These are phyloP conservation scores for Onychomys torridus DNA, from an alignment of 2,797 vertebrate genomes.

Conservation along the genomic window DNA sequence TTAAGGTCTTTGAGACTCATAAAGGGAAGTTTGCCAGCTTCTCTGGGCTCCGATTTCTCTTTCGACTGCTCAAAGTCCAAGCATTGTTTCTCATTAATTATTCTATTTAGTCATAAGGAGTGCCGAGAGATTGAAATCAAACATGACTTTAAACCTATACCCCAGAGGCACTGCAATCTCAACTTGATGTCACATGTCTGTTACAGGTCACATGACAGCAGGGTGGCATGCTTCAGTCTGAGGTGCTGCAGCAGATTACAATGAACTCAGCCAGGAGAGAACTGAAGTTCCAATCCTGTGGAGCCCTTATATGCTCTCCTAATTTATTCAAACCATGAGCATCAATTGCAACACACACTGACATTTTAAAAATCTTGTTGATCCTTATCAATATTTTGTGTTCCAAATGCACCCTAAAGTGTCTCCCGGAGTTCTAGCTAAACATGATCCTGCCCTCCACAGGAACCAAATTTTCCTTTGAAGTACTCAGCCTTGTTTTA, in stretches of 20 bases:
- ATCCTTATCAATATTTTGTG: not conserved
- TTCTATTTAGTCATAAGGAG: not conserved
- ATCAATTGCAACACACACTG: not conserved
- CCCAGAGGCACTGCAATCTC: not conserved
- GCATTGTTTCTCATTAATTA: not conserved
- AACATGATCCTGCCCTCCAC: not conserved
- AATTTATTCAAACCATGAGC: not conserved
- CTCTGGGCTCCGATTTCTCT: not conserved
- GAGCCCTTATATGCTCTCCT: not conserved
- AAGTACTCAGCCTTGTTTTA: not conserved
- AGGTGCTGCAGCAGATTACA: not conserved
- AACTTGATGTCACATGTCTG: not conserved
- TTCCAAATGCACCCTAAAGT: not conserved
- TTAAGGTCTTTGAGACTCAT: constrained; percentile 1
- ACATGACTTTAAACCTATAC: not conserved
- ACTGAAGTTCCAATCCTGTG: not conserved
- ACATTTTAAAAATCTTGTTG: not conserved
- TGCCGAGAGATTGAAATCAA: not conserved
- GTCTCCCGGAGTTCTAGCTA: not conserved
- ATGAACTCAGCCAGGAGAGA: not conserved
- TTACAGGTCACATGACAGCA: not conserved
- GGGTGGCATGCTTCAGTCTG: not conserved
- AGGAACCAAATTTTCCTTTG: not conserved
- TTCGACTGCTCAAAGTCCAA: constrained; percentile 4
- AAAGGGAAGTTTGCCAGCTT: not conserved